Conservation (phyloP, 2,888 invertebrate species). For the Spisula solida region DNA sequence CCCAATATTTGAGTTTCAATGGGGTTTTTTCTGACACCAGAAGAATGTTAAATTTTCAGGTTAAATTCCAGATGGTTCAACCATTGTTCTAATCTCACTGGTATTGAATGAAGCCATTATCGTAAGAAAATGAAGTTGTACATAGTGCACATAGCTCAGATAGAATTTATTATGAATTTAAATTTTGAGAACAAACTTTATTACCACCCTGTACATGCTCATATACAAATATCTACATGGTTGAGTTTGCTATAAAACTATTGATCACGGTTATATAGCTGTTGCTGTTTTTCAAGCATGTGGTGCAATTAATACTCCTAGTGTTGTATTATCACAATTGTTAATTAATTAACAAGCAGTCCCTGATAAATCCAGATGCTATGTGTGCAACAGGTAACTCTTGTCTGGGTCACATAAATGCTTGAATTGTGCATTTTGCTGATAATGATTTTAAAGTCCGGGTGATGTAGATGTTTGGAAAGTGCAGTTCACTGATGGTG, state of each 20-base stretch:
- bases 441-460: not conserved
- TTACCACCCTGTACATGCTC: too few species aligned
- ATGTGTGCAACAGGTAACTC: slow-evolving; percentile 14
- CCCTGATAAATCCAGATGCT: not conserved
- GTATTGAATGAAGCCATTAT: too few species aligned
- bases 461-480: not conserved
- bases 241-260: slow-evolving; percentile 15
- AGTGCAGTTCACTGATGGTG: not conserved
- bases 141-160: too few species aligned
- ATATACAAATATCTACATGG: not conserved
- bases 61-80: too few species aligned
- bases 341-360: slow-evolving; percentile 7
- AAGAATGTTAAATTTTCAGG: too few species aligned
- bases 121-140: too few species aligned
- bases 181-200: too few species aligned
- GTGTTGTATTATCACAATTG: slow-evolving; percentile 11
- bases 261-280: not conserved
- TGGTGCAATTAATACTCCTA: not conserved
- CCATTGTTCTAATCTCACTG: too few species aligned
- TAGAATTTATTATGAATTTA: too few species aligned
- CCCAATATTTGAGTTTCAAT: too few species aligned
- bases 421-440: slow-evolving; percentile 11
- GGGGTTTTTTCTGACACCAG: too few species aligned
- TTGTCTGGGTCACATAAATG: slow-evolving; percentile 1
- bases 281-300: not conserved